Evolutionary conservation across 64 coral and sea anemone species (phyloP).

Genomic region (Acropora yongei): DNA sequence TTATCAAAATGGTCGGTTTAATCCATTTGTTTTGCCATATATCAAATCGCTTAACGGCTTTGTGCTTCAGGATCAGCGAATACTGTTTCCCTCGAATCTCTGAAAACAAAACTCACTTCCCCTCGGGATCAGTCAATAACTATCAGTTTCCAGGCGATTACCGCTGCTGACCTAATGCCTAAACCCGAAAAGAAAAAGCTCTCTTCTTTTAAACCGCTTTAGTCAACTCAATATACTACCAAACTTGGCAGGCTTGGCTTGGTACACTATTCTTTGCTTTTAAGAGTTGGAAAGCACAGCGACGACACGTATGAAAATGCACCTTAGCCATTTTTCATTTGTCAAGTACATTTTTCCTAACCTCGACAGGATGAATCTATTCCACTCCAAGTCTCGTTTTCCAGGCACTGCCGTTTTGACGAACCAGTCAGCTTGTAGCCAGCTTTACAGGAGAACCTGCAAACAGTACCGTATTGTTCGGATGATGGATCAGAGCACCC

Average conservation of each 20-base stretch:
- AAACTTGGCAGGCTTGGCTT: not conserved
- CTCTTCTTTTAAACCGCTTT: no score
- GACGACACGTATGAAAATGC: not conserved
- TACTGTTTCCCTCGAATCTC: no score
- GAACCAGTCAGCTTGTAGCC: slow-evolving; percentile 39
- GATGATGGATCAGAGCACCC: slow-evolving; percentile 6
- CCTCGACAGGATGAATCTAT: slow-evolving; percentile 23
- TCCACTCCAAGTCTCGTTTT: slow-evolving; percentile 61
- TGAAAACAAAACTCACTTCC: no score
- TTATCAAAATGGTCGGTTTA: no score
- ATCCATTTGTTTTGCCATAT: no score
- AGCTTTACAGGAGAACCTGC: slow-evolving; percentile 47
- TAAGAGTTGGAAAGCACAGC: not conserved
- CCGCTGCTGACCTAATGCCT: no score
- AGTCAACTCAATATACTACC: no score
- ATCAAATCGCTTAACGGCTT: no score
- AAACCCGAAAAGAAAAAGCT: no score
- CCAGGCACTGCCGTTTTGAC: slow-evolving; percentile 24
- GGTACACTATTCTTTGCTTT: not conserved
- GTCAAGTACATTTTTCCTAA: slow-evolving; percentile 15
- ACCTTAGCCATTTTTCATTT: not conserved
- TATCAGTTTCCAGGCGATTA: no score
- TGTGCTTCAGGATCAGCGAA: no score
- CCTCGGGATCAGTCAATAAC: no score
- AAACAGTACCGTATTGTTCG: slow-evolving; percentile 39